These are phyloP conservation scores for Thymelicus acteon DNA, from an alignment of 2,888 invertebrate species.

Conservation along the genomic window DNA sequence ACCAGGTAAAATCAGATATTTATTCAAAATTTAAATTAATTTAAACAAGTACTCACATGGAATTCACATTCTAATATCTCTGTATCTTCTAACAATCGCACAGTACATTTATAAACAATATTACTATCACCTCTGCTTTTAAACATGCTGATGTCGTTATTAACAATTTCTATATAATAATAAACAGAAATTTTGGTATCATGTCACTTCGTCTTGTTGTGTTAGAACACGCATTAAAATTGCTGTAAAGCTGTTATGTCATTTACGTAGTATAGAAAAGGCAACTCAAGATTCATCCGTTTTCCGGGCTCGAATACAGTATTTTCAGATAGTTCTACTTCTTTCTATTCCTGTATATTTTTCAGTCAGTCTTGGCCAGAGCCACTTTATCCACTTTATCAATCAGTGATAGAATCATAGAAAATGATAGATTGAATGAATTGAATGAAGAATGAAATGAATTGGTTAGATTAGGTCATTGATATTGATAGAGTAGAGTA, in stretches of 20 bases:
- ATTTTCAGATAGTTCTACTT: not conserved
- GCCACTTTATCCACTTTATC: not conserved
- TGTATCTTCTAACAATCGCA: slow-evolving; percentile 94
- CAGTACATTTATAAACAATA: slow-evolving; percentile 94
- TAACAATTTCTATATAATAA: slow-evolving; percentile 8
- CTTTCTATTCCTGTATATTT: slow-evolving; percentile 7
- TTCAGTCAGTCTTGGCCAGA: not conserved
- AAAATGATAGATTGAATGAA: too few relatives aligned
- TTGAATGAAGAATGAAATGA: too few relatives aligned
- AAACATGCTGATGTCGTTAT: slow-evolving; percentile 71
- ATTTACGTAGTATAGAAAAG: not conserved
- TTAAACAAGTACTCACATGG: slow-evolving; percentile 80
- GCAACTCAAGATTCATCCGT: not conserved
- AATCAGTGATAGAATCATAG: not conserved
- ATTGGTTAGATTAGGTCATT: not conserved
- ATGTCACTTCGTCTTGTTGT: slow-evolving; percentile 33
- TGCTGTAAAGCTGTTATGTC: not conserved
- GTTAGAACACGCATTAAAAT: slow-evolving; percentile 4
- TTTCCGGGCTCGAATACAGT: not conserved
- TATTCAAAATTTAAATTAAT: not conserved
- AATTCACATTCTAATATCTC: slow-evolving; percentile 97
- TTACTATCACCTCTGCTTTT: slow-evolving; percentile 91
- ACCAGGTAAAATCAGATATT: not conserved
- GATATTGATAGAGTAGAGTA: not conserved
- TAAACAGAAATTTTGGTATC: slow-evolving; percentile 21